Evolutionary conservation across 2,113 vertebrate species (phyloP).

Genomic region (Macrotus californicus): DNA sequence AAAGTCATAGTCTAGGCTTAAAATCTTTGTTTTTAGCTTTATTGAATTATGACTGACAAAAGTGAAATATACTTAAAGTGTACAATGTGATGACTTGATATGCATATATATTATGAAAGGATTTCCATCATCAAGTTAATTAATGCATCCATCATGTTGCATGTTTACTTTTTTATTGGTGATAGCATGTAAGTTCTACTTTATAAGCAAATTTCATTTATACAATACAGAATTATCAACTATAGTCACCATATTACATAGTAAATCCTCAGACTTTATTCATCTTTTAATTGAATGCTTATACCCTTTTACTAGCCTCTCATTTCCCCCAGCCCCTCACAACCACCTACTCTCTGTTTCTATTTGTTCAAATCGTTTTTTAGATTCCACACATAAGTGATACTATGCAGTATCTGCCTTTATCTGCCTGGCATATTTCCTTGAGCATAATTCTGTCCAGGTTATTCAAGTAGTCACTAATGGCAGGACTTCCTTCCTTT

Average conservation of each 20-base stretch:
- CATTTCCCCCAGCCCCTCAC: neutral
- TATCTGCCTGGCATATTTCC: neutral
- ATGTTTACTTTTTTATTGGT: neutral
- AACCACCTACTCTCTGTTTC: neutral
- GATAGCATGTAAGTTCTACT: neutral
- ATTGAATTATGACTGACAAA: neutral
- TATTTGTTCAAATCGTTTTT: neutral
- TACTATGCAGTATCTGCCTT: neutral
- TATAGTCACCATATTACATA: neutral
- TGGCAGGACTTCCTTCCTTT: neutral
- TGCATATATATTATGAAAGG: neutral
- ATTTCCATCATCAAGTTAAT: neutral
- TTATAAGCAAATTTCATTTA: neutral
- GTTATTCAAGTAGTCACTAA: neutral
- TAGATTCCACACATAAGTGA: neutral
- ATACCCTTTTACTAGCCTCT: neutral
- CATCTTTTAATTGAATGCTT: neutral
- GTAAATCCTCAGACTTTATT: neutral
- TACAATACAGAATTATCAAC: neutral
- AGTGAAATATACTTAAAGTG: neutral
- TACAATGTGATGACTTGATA: neutral
- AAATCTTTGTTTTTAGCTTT: neutral
- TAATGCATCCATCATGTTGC: neutral
- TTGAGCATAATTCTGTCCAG: neutral
- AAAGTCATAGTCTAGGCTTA: neutral